Conservation (phyloP, 2,113 vertebrate species). For the Entelurus aequoreus region DNA sequence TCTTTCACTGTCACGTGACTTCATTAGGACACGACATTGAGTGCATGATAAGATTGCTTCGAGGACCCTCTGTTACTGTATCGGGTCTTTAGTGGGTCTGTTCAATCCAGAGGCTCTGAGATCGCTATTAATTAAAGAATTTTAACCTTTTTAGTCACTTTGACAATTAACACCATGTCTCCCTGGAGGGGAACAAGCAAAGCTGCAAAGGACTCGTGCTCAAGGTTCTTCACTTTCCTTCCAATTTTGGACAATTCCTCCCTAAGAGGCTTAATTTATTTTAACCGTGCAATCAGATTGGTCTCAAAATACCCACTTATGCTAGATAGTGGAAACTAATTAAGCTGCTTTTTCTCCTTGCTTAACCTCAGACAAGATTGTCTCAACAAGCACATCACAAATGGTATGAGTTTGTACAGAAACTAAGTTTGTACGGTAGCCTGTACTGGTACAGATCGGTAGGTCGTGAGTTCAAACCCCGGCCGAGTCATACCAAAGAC, state of each 20-base stretch:
- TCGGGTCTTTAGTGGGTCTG: too few relatives aligned
- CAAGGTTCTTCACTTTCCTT: conserved; percentile 47
- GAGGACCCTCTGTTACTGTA: too few relatives aligned
- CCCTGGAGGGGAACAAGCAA: conserved; percentile 27
- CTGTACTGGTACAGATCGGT: too few relatives aligned
- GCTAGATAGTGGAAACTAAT: conserved; percentile 49
- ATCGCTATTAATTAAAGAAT: conserved; percentile 1
- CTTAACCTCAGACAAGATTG: conserved; percentile 39
- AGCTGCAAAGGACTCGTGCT: conserved; percentile 17
- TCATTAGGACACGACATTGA: too few relatives aligned
- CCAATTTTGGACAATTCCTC: conserved; percentile 38
- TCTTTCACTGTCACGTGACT: too few relatives aligned
- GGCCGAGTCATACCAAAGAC: too few relatives aligned
- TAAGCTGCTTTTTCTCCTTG: conserved; percentile 31
- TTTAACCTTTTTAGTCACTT: conserved; percentile 15
- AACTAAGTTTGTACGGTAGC: too few relatives aligned
- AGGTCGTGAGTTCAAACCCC: too few relatives aligned
- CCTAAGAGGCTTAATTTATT: conserved; percentile 55
- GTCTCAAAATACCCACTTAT: conserved; percentile 49
- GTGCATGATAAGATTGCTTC: too few relatives aligned
- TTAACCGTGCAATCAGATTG: conserved; percentile 52
- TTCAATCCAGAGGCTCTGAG: background rate
- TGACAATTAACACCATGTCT: conserved; percentile 30
- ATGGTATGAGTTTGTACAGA: background rate
- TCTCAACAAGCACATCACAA: background rate